Evolutionary conservation across 23 tunicate genomes (phyloP).

Genomic region (Styela plicata): DNA sequence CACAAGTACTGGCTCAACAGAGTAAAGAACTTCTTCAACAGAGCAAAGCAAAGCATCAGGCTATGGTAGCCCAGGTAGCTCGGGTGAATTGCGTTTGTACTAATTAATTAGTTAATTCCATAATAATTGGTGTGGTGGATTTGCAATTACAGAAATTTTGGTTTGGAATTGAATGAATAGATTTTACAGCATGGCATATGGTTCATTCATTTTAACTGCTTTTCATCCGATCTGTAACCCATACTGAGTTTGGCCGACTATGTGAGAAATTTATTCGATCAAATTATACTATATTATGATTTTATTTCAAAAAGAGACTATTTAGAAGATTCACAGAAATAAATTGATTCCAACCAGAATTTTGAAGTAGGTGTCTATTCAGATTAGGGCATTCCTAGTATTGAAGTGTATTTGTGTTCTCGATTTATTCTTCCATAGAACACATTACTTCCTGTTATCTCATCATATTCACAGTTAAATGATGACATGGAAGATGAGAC

Average conservation of each 20-base stretch:
- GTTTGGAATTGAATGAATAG: background rate
- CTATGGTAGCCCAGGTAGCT: constrained; percentile 85
- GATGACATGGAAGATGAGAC: background rate
- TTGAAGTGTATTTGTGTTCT: background rate
- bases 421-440: background rate
- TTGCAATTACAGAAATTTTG: background rate
- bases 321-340: too few relatives aligned
- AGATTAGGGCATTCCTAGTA: background rate
- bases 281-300: background rate
- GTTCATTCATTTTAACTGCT: background rate
- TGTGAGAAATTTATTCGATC: background rate
- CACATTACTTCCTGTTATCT: background rate
- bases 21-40: constrained; percentile 63
- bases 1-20: constrained; percentile 56
- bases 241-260: background rate
- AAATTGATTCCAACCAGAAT: too few relatives aligned
- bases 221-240: background rate
- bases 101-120: background rate
- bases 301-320: too few relatives aligned
- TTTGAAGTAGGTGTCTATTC: too few relatives aligned
- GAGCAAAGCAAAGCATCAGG: constrained; percentile 86
- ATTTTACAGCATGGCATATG: background rate
- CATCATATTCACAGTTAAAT: constrained; percentile 3
- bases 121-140: background rate
- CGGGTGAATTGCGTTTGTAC: constrained; percentile 23